Conservation (phyloP, 2,888 invertebrate species). For the Marasmarcha lunaedactyla region DNA sequence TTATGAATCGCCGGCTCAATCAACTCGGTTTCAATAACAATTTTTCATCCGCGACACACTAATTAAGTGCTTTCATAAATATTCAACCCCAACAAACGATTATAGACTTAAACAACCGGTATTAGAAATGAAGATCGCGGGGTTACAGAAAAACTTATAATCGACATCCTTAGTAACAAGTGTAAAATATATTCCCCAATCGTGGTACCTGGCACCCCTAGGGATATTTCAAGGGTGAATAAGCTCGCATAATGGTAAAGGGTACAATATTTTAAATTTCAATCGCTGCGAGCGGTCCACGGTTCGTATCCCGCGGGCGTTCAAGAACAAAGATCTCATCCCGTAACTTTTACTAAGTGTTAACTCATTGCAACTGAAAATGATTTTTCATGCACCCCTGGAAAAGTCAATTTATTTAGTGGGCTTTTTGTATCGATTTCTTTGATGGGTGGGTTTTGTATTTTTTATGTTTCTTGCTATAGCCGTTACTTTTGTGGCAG, state of each 20-base stretch:
- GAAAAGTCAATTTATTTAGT: constrained; percentile 7
- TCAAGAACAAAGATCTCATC: constrained; percentile 58
- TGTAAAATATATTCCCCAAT: constrained; percentile 71
- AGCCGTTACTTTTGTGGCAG: too few relatives aligned
- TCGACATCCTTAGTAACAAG: constrained; percentile 68
- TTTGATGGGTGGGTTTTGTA: too few relatives aligned
- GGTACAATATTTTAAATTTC: constrained; percentile 72
- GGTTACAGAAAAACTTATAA: constrained; percentile 45
- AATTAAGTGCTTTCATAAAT: constrained; percentile 68
- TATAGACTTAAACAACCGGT: constrained; percentile 28
- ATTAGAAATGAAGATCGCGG: constrained; percentile 24
- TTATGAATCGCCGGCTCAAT: constrained; percentile 66
- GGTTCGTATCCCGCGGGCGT: constrained; percentile 34
- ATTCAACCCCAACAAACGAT: constrained; percentile 30
- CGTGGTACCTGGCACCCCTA: constrained; percentile 65
- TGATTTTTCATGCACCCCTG: constrained; percentile 14
- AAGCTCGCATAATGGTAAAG: constrained; percentile 71
- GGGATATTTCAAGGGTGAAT: constrained; percentile 73
- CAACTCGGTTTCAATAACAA: constrained; percentile 66
- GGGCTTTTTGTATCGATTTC: background rate
- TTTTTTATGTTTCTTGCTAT: too few relatives aligned
- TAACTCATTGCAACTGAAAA: constrained; percentile 45
- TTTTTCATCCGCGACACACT: constrained; percentile 69
- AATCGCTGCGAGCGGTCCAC: constrained; percentile 68
- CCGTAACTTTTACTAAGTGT: constrained; percentile 58